A percentile compares a stretch with the other conserved stretches of the same genome.
Conservation (phyloP, 2,888 invertebrate genomes). For the Lottia gigantea region DNA sequence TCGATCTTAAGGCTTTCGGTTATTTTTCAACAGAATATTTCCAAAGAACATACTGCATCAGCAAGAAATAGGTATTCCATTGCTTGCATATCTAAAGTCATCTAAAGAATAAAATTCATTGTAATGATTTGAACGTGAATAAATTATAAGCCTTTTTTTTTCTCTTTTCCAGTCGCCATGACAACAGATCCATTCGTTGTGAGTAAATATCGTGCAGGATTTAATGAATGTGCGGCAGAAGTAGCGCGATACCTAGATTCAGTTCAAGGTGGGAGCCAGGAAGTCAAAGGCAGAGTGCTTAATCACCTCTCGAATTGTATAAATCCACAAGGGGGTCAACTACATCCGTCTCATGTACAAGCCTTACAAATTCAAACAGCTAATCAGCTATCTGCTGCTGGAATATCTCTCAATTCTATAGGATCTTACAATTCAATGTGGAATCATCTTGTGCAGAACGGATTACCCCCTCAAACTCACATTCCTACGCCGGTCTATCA, state of each 20-base stretch:
- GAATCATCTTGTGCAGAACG: constrained; percentile 14
- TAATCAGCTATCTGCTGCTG: constrained; percentile 6
- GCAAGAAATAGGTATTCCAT: too few relatives aligned
- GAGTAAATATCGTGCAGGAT: constrained; percentile 36
- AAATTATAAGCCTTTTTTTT: background rate
- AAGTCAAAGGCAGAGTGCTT: constrained; percentile 36
- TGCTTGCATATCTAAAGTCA: too few relatives aligned
- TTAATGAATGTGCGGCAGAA: constrained; percentile 42
- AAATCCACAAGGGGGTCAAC: constrained; percentile 1
- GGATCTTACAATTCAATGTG: constrained; percentile 14
- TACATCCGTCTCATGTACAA: constrained; percentile 15
- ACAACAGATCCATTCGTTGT: constrained; percentile 28
- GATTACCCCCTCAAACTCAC: constrained; percentile 14
- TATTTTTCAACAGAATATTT: too few relatives aligned
- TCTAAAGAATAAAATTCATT: too few relatives aligned
- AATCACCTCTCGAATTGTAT: constrained; percentile 36
- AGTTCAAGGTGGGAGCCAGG: constrained; percentile 29
- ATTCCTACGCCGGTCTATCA: background rate
- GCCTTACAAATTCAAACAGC: constrained; percentile 21
- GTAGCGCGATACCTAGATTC: constrained; percentile 36
- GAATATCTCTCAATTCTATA: constrained; percentile 5
- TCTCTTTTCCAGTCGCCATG: constrained; percentile 16
- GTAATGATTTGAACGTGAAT: too few relatives aligned
- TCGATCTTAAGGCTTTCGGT: too few relatives aligned
- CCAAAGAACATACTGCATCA: too few relatives aligned